Conservation (phyloP, 2,888 invertebrate species). For the Cosmia trapezina region DNA sequence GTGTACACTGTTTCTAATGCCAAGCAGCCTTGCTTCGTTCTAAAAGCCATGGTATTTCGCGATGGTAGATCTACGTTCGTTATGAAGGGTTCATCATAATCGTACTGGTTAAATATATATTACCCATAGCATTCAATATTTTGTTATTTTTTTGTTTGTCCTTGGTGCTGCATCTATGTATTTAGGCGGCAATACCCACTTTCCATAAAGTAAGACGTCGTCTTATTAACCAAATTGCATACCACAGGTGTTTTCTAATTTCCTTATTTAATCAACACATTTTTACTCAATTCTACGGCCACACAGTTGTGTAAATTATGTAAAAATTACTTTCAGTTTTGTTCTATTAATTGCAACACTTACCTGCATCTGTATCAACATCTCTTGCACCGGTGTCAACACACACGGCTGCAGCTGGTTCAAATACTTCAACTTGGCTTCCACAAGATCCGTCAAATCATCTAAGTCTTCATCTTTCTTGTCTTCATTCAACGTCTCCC, state of each 20-base stretch:
- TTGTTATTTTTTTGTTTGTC: neutral
- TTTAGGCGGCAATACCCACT: neutral
- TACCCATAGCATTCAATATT: no score
- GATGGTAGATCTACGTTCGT: no score
- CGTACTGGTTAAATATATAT: no score
- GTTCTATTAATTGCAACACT: constrained; percentile 31
- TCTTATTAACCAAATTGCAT: neutral
- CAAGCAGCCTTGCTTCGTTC: neutral
- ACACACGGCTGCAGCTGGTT: constrained; percentile 84
- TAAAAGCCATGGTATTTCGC: no score
- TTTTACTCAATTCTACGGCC: neutral
- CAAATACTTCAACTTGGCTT: constrained; percentile 89
- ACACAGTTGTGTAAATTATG: constrained; percentile 1
- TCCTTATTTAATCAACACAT: neutral
- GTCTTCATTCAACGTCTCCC: constrained; percentile 86
- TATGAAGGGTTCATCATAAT: no score
- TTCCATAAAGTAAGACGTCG: neutral
- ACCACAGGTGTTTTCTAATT: neutral
- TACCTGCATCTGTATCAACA: constrained; percentile 91
- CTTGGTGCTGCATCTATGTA: neutral
- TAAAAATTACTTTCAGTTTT: neutral
- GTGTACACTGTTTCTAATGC: neutral
- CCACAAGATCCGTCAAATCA: constrained; percentile 82
- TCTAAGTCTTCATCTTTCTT: constrained; percentile 82
- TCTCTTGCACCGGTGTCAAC: constrained; percentile 89